Evolutionary conservation across 2,113 vertebrate genomes (phyloP), one percentile per base, ranked within the genome.

Genomic region (Patagioenas fasciata): DNA sequence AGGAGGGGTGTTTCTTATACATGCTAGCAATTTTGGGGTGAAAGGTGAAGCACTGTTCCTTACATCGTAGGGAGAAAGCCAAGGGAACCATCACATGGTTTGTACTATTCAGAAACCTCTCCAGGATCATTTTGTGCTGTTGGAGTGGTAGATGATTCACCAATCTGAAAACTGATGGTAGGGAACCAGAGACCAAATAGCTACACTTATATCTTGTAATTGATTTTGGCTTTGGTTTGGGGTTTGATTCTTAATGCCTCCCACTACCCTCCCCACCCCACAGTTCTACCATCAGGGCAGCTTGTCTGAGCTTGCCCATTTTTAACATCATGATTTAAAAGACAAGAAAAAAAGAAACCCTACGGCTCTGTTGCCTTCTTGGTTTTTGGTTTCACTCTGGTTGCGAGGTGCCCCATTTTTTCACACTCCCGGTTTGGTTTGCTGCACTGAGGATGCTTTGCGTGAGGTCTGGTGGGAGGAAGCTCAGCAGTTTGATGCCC

Each of bases 201-300:
- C 80, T 91, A 28, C 82, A 78, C 84, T 88, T 97, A 36, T 29
- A 34, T 79, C 86, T 93, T 81, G n/a, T 75, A 77, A 95, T 80
- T 92, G 75, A 94, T 93, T 88, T 95, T 72, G 61, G 81, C 73
- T 95, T 95, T 95, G 91, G 51, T 94, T 91, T 60, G 60, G 53
- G 67, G 72, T 88, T 92, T 88, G 57, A 5, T 32, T 71, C 42
- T 78, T 88, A 3, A 71, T 93, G 77, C 80, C 69, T 95, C 80
- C 92, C 51, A 62, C 78, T 81, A 24, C 69, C 53, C 75, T 40
- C 56, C 79, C 61, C 62, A 21, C 67, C 60, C 65, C 48, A 50
- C 56, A 80, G 51, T 47, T 73, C 70, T 73, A 58, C 80, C 77
- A 62, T 71, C 65, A 44, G 61, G 61, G 65, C 75, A 89, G 75